A percentile compares a stretch with the other conserved stretches of the same genome.
Evolutionary conservation across 2,888 invertebrate species (phyloP).

Genomic region (Orthonevra nobilis): DNA sequence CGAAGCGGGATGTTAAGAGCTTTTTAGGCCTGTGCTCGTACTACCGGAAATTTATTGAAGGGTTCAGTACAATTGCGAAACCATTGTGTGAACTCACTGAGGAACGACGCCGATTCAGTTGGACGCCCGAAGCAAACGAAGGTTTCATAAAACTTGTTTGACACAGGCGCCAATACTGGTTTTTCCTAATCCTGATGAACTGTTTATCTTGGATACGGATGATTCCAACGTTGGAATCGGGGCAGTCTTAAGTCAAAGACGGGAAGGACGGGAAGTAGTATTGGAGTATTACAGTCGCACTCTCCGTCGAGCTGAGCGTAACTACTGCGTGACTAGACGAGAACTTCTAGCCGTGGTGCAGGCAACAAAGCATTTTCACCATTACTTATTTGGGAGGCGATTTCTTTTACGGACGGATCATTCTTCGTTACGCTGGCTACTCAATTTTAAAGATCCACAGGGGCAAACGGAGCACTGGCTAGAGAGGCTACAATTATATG

Average conservation of each 20-base stretch:
- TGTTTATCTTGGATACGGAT: background rate
- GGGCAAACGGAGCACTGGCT: background rate
- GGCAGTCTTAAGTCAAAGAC: too few relatives aligned
- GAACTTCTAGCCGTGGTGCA: too few relatives aligned
- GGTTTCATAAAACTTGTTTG: background rate
- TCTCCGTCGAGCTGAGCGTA: too few relatives aligned
- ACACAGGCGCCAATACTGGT: background rate
- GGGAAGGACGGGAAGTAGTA: too few relatives aligned
- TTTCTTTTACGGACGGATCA: background rate
- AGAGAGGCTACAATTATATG: conserved; percentile 1
- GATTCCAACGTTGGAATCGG: too few relatives aligned
- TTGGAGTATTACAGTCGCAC: too few relatives aligned
- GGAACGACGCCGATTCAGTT: background rate
- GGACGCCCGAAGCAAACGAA: background rate
- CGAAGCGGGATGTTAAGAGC: background rate
- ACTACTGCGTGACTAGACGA: too few relatives aligned
- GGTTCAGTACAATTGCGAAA: conserved; percentile 10
- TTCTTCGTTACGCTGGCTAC: background rate
- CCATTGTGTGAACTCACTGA: background rate
- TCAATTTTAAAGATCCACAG: background rate
- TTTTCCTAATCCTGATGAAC: background rate
- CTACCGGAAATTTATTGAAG: conserved; percentile 14
- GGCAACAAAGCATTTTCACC: too few relatives aligned
- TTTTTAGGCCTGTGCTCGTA: conserved; percentile 8
- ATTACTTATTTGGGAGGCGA: too few relatives aligned